A percentile compares a stretch with the other conserved stretches of the same genome.
These are phyloP conservation scores for Heliconius charithonia DNA, from an alignment of 2,888 invertebrate species.

Conservation along the genomic window DNA sequence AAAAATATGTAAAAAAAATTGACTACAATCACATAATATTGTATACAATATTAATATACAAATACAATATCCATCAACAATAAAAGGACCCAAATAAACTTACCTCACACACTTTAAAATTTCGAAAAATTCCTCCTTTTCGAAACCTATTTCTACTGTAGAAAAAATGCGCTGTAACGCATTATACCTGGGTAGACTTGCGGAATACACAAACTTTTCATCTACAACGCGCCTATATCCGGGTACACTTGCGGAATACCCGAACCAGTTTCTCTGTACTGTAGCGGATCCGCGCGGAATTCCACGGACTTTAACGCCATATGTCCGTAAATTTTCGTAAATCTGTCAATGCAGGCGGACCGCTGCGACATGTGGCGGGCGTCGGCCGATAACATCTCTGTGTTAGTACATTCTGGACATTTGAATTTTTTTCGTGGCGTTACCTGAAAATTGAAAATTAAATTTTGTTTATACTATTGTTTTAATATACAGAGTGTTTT, in stretches of 20 bases:
- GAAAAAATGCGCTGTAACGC: background rate
- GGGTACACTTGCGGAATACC: slow-evolving; percentile 94
- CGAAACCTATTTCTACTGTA: background rate
- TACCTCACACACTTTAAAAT: slow-evolving; percentile 8
- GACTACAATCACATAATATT: slow-evolving; percentile 2
- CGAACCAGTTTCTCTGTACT: slow-evolving; percentile 93
- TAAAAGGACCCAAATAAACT: slow-evolving; percentile 25
- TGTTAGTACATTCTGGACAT: slow-evolving; percentile 96
- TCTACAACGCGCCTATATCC: slow-evolving; percentile 92
- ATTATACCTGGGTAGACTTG: background rate
- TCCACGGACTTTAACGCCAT: slow-evolving; percentile 96
- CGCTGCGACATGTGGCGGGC: slow-evolving; percentile 96
- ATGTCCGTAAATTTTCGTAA: slow-evolving; percentile 90
- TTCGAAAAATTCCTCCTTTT: background rate
- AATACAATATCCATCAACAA: background rate
- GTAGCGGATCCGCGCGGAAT: slow-evolving; percentile 97
- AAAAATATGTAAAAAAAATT: background rate
- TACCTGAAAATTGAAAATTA: slow-evolving; percentile 83
- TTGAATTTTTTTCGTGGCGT: slow-evolving; percentile 98
- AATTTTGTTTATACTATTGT: background rate
- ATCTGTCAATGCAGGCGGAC: slow-evolving; percentile 93
- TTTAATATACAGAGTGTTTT: too few relatives aligned
- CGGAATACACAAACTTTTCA: background rate
- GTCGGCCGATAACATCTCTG: slow-evolving; percentile 96
- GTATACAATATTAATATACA: background rate